Evolutionary conservation across 1,140 invertebrate genomes (phyloP).

Genomic region (Drosophila pandora): DNA sequence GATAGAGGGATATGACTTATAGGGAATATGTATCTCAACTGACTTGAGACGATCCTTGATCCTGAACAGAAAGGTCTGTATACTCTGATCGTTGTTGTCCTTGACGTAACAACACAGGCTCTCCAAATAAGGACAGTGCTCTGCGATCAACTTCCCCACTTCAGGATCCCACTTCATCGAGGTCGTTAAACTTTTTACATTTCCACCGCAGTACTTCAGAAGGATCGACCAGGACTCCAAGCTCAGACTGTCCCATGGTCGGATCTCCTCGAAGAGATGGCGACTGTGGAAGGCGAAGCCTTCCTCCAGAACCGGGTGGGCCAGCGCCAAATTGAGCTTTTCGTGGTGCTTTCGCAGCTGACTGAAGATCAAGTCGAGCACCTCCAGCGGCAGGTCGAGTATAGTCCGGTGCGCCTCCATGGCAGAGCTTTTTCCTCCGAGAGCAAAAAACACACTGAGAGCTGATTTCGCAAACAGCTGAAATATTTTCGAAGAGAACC

Average conservation of each 20-base stretch:
- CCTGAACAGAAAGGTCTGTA: neutral
- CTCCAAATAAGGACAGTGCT: neutral
- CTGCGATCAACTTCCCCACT: neutral
- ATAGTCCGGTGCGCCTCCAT: constrained; percentile 7
- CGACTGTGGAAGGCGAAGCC: constrained; percentile 10
- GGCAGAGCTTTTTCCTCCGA: neutral
- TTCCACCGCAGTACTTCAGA: neutral
- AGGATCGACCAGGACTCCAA: neutral
- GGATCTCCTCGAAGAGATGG: neutral
- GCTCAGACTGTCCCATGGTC: neutral
- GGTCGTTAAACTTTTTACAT: neutral
- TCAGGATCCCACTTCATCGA: neutral
- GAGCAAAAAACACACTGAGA: neutral
- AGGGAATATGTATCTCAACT: neutral
- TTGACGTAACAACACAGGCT: neutral
- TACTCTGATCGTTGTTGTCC: neutral
- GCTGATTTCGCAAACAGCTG: neutral
- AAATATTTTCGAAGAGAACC: neutral
- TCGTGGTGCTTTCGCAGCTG: neutral
- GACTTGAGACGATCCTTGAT: neutral
- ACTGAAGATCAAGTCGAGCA: constrained; percentile 23
- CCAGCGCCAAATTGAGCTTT: neutral
- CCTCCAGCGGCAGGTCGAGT: constrained; percentile 11
- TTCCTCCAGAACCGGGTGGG: neutral
- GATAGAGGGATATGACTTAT: neutral